phyloP scores from a whole-genome alignment of 2,888 invertebrate genomes.

The Globia sparganii region DNA sequence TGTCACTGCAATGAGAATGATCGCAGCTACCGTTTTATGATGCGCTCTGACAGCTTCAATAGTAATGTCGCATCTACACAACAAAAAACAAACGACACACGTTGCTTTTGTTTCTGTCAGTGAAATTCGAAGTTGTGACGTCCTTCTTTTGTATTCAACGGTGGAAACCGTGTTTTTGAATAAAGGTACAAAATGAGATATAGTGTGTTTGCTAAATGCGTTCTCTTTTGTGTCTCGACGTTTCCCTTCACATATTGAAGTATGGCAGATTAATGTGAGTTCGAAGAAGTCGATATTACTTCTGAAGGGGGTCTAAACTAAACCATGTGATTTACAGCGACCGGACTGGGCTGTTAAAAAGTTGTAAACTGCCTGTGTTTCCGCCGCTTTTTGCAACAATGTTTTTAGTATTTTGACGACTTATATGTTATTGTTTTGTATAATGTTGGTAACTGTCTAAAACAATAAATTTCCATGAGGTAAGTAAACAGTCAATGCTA shows the following conservation, averaged over 20 bases:
- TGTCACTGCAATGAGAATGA: constrained; percentile 74
- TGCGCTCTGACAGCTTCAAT: constrained; percentile 82
- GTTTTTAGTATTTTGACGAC: constrained; percentile 68
- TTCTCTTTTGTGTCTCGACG: constrained; percentile 80
- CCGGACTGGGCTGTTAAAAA: constrained; percentile 87
- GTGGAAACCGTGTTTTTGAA: constrained; percentile 47
- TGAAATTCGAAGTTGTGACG: constrained; percentile 59
- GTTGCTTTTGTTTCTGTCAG: constrained; percentile 59
- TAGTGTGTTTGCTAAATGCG: constrained; percentile 78
- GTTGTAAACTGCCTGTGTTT: constrained; percentile 89
- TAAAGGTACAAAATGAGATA: constrained; percentile 55
- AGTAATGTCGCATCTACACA: constrained; percentile 72
- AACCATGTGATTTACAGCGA: constrained; percentile 88
- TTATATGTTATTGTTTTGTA: constrained; percentile 57
- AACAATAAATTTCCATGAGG: constrained; percentile 47
- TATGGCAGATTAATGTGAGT: constrained; percentile 89
- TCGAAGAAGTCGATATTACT: constrained; percentile 90
- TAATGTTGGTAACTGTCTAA: constrained; percentile 49
- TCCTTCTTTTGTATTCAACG: constrained; percentile 32
- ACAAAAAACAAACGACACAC: constrained; percentile 62
- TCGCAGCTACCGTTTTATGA: constrained; percentile 83
- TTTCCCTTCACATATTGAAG: constrained; percentile 88
- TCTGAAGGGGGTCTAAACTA: constrained; percentile 88
- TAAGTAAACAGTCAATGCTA: neutral
- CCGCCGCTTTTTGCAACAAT: constrained; percentile 86